phyloP scores from a whole-genome alignment of 1,140 invertebrate species.

The Camponotus floridanus region DNA sequence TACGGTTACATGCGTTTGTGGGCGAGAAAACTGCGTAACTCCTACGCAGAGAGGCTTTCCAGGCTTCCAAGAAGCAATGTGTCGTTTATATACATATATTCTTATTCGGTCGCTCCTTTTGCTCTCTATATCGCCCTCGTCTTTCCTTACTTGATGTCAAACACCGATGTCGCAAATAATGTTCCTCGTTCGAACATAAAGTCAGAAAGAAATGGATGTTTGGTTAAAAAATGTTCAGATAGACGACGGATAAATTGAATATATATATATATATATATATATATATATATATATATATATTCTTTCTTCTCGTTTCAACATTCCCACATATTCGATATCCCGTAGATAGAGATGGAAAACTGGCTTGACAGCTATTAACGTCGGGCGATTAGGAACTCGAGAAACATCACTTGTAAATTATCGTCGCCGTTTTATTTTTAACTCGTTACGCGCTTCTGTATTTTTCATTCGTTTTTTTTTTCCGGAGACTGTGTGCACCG shows the following conservation, averaged over 20 bases:
- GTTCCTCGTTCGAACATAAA: background rate
- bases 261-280: too few relatives aligned
- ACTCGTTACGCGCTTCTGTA: background rate
- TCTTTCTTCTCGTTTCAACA: background rate
- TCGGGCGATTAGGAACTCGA: background rate
- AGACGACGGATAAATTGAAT: background rate
- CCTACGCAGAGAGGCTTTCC: conserved; percentile 51
- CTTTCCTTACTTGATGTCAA: conserved; percentile 29
- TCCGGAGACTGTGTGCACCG: conserved; percentile 56
- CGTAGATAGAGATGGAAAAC: background rate
- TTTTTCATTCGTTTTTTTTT: conserved; percentile 41
- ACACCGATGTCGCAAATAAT: conserved; percentile 24
- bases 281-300: background rate
- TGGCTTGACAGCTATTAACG: background rate
- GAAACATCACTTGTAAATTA: background rate
- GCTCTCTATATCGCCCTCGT: background rate
- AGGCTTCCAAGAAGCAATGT: conserved; percentile 44
- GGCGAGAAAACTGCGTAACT: conserved; percentile 64
- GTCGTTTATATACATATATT: conserved; percentile 22
- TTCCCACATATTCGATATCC: background rate
- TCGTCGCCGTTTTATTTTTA: conserved; percentile 21
- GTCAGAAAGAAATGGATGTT: background rate
- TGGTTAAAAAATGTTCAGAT: background rate
- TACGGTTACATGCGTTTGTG: conserved; percentile 64
- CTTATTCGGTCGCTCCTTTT: conserved; percentile 46